Base-by-base conservation (phyloP, 2,113 vertebrate genomes). In the Ornithorhynchus anatinus region DNA sequence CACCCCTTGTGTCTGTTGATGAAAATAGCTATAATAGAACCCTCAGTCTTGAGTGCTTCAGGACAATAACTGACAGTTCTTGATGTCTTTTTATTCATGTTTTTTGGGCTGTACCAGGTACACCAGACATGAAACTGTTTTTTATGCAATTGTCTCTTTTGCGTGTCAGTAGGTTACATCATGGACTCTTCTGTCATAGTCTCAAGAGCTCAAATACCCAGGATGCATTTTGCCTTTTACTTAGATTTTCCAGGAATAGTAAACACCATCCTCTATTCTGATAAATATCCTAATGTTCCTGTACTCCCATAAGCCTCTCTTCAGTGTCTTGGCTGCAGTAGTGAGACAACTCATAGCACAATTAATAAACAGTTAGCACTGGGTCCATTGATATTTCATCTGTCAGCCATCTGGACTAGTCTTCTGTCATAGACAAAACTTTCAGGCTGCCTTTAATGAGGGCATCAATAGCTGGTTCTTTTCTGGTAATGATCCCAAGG, bases 291-390 rank as follows among this genome's bases (percentile, higher is more conserved):
- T 69, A 31, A 77, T 79, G 38, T 43, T 79, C 58, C 42, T 37
- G 61, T 66, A 79, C 59, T 53, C 29, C 50, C 54, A 59, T 38
- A 69, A 59, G 6, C 4, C 16, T 67, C 61, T 65, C n/a, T 77
- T 72, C 15, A 39, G n/a, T 20, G 77, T 61, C 25, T 51, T 69
- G 53, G 52, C 13, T 48, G 58, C 69, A 67, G 66, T 14, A 57
- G 70, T 58, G 77, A 81, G 54, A 20, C 29, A 73, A 45, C 33
- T 79, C 59, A 74, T 48, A 68, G 76, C 69, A 76, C 69, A 79
- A 73, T 74, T 73, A 76, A 85, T 81, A 62, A 11, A 56, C 62
- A 62, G 37, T 67, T 71, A 76, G 44, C 37, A 76, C 64, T 15
- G 13, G 29, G 33, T 68, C 23, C 29, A 48, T 52, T 13, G n/a